Percentiles rank a stretch among this genome's conserved stretches.
Conservation (phyloP, 1,140 invertebrate species). For the Tyrophagus putrescentiae region DNA sequence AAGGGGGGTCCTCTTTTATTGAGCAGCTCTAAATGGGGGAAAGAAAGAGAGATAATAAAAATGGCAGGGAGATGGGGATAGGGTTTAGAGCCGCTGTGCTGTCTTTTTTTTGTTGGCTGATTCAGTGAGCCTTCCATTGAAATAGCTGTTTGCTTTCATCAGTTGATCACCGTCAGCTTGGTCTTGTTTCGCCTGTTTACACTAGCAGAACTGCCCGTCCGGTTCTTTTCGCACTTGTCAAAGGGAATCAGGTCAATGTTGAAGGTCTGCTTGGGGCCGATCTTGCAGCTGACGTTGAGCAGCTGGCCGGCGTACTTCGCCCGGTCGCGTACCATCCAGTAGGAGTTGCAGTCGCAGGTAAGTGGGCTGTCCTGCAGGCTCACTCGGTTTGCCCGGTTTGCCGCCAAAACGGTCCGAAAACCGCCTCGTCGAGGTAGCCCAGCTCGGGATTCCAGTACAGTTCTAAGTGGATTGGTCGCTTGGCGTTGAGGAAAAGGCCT, state of each 20-base stretch:
- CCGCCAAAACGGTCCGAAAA: slow-evolving; percentile 5
- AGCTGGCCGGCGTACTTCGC: neutral
- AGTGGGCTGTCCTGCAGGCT: slow-evolving; percentile 6
- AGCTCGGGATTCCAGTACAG: slow-evolving; percentile 17
- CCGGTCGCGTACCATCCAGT: slow-evolving; percentile 9
- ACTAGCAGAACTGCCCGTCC: neutral
- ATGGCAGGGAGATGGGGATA: too few species aligned
- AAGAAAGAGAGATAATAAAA: too few species aligned
- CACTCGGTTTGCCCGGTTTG: neutral
- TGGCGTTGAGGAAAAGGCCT: slow-evolving; percentile 9
- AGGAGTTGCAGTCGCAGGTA: slow-evolving; percentile 7
- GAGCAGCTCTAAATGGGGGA: too few species aligned
- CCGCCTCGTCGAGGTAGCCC: slow-evolving; percentile 11
- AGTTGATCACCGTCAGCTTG: slow-evolving; percentile 3
- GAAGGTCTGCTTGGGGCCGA: slow-evolving; percentile 10
- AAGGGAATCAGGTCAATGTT: slow-evolving; percentile 19
- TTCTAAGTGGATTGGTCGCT: slow-evolving; percentile 16
- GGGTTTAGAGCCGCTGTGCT: too few species aligned
- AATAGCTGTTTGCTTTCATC: neutral
- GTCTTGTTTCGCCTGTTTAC: neutral
- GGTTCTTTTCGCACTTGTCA: slow-evolving; percentile 12
- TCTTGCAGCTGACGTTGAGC: slow-evolving; percentile 8
- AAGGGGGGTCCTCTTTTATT: too few species aligned
- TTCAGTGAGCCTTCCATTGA: neutral
- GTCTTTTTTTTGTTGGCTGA: neutral